Evolutionary conservation across 2,797 vertebrate species (phyloP).

Genomic region (Dicrostonyx torquatus): DNA sequence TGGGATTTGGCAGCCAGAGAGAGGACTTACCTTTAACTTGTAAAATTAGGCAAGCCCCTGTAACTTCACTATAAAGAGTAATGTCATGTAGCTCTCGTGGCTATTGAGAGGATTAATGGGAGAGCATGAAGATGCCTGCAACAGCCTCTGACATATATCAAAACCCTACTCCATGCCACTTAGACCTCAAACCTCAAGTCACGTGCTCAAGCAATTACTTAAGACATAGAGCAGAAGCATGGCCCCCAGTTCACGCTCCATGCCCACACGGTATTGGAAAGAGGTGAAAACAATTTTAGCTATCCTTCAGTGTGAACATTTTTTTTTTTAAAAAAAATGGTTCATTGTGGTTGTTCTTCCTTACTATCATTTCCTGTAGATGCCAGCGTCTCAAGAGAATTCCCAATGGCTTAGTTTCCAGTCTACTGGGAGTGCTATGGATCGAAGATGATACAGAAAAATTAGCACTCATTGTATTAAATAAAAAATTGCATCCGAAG

Average conservation of each 20-base stretch:
- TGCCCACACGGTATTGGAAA: neutral
- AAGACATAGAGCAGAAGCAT: neutral
- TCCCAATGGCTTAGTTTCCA: neutral
- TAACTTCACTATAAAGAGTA: constrained; percentile 34
- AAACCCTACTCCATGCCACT: constrained; percentile 48
- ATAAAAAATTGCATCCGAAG: neutral
- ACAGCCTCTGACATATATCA: constrained; percentile 36
- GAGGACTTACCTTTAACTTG: constrained; percentile 15
- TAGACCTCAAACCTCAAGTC: constrained; percentile 48
- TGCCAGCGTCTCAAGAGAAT: neutral
- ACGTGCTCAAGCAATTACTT: constrained; percentile 12
- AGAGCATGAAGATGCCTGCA: constrained; percentile 48
- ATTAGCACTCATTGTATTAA: neutral
- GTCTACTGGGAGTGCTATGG: constrained; percentile 10
- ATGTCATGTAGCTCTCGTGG: neutral
- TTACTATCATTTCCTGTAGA: neutral
- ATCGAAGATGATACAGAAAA: neutral
- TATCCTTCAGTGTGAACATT: neutral
- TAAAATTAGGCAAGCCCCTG: constrained; percentile 52
- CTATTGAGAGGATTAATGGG: constrained; percentile 50
- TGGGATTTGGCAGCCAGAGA: constrained; percentile 31
- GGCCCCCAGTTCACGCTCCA: neutral
- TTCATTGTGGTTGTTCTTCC: neutral
- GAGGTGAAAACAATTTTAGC: neutral
- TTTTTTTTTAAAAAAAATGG: neutral